These are phyloP conservation scores for Nesogale talazaci DNA, from an alignment of 2,113 vertebrate genomes.

Conservation along the genomic window DNA sequence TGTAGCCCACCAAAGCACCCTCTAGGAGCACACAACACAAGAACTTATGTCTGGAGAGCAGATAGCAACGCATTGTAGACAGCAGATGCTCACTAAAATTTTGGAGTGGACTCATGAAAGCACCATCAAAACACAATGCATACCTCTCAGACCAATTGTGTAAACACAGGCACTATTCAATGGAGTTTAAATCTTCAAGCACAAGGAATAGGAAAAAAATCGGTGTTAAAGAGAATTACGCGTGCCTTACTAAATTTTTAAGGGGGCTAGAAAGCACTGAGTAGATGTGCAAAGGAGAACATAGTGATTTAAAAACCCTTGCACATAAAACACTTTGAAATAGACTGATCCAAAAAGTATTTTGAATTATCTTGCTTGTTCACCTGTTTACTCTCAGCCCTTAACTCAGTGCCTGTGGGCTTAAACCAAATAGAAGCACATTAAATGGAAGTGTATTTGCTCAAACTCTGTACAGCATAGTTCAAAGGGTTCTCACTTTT, in stretches of 20 bases:
- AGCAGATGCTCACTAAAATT: neutral
- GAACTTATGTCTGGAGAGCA: neutral
- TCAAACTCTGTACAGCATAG: neutral
- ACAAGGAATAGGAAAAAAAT: neutral
- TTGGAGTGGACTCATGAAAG: neutral
- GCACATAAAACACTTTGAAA: neutral
- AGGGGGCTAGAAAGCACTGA: neutral
- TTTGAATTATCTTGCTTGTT: neutral
- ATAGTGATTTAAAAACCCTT: neutral
- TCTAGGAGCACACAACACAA: neutral
- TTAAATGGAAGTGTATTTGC: neutral
- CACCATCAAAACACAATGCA: neutral
- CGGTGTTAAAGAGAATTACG: neutral
- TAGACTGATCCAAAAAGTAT: neutral
- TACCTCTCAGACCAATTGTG: neutral
- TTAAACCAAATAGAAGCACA: slow-evolving; percentile 3
- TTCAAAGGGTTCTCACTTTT: neutral
- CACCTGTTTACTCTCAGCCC: neutral
- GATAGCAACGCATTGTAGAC: neutral
- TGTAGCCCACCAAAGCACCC: slow-evolving; percentile 49
- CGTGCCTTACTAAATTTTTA: slow-evolving; percentile 29
- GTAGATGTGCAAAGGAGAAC: neutral
- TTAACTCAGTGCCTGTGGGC: neutral
- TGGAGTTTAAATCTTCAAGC: neutral
- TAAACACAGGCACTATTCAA: neutral